Evolutionary conservation across 2,113 vertebrate genomes (phyloP).

Genomic region (Podiceps cristatus): DNA sequence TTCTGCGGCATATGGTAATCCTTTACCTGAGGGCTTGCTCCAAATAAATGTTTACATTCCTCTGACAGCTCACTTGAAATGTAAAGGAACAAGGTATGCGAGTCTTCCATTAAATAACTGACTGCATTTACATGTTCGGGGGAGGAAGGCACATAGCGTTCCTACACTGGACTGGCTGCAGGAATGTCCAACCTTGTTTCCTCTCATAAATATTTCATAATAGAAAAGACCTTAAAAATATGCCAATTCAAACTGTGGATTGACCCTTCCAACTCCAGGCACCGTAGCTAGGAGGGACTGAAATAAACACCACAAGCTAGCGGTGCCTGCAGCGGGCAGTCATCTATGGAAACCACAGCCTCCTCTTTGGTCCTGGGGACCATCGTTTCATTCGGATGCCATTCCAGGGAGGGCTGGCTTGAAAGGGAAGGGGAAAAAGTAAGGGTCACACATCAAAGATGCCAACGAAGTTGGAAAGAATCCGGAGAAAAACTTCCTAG

Average conservation of each 20-base stretch:
- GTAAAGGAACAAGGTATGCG: conserved; percentile 80
- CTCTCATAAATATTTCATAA: conserved; percentile 83
- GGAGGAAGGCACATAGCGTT: conserved; percentile 75
- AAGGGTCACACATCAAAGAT: conserved; percentile 73
- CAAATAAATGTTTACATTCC: conserved; percentile 80
- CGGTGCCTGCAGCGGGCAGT: conserved; percentile 6
- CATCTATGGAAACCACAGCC: conserved; percentile 42
- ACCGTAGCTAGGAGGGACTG: conserved; percentile 15
- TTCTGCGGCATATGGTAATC: conserved; percentile 76
- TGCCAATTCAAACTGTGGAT: conserved; percentile 69
- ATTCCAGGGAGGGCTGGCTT: conserved; percentile 42
- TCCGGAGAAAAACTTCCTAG: conserved; percentile 49
- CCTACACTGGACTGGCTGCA: conserved; percentile 68
- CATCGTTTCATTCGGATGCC: background rate
- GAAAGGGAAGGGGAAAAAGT: background rate
- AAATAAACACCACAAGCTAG: conserved; percentile 66
- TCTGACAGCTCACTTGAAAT: conserved; percentile 75
- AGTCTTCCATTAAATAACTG: conserved; percentile 75
- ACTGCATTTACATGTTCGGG: conserved; percentile 74
- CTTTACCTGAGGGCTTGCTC: conserved; percentile 78
- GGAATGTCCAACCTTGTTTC: conserved; percentile 82
- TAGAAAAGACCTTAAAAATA: conserved; percentile 76
- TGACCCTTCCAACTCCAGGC: conserved; percentile 72
- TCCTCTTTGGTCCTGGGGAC: conserved; percentile 32
- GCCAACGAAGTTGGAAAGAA: background rate